Base-by-base conservation (phyloP, 92 coral and sea anemone genomes). In the Porites evermanni region DNA sequence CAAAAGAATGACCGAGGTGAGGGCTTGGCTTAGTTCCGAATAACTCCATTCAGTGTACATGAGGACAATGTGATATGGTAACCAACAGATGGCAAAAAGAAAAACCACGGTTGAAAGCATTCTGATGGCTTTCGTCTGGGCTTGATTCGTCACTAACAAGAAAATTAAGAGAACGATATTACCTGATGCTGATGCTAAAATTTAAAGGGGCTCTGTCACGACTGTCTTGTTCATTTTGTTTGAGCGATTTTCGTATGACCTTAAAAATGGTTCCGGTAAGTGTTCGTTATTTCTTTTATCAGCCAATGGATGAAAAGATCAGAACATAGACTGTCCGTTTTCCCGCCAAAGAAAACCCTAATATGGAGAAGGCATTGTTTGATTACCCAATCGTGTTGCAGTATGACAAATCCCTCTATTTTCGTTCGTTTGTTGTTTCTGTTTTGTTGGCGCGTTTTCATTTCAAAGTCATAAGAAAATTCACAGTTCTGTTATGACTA, bases 21-120 rank as follows among this genome's bases (percentile, higher is more conserved):
- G 77, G 23, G 82, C 79, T 20, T 80, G 93, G 11, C 79, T 75
- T 51, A 74, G 78, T 60, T 73, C 18, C 2, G 72, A 18, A 70
- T 23, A 63, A 13, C 64, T 61, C 68, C 72, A 86, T 72, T 92
- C 94, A 38, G 85, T 51, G 74, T 88, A 92, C 50, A 92, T 51
- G 78, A 50, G 89, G 56, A 79, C 75, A 64, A 89, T 82, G 88
- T 92, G 94, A 79, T 88, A 92, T 9, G 94, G 94, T 64, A 88
- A 82, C 94, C 94, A 92, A 68, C 92, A 92, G 53, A 88, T 50
- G 63, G 76, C 94, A 26, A 92, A 92, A 38, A 92, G 78, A 51
- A 88, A 19, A 53, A 89, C 89, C 23, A 92, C 94, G 12, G 77
- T 72, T 47, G 76, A 61, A 60, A 92, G 88, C 90, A 92, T 88